phyloP scores from a whole-genome alignment of 1,140 invertebrate genomes.

The Wasmannia auropunctata region DNA sequence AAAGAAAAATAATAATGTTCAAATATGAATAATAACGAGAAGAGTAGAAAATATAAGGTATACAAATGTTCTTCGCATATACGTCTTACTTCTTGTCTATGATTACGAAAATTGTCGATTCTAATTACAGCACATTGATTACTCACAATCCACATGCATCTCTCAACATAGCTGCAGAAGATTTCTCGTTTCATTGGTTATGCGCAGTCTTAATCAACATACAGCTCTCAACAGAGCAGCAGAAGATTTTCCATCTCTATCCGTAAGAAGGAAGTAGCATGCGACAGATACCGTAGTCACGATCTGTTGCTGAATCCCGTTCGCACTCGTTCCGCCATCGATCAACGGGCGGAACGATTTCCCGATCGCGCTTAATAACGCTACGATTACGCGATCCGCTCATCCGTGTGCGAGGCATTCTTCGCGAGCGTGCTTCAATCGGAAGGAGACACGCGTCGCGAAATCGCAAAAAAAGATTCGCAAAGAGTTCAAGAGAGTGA shows the following conservation, averaged over 20 bases:
- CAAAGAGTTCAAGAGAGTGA: not conserved
- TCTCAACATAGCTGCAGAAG: not conserved
- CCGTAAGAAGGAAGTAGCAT: constrained; percentile 11
- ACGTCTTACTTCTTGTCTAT: not conserved
- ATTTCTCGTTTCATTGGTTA: not conserved
- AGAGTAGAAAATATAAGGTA: not conserved
- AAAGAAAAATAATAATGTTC: not conserved
- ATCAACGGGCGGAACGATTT: constrained; percentile 70
- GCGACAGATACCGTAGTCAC: constrained; percentile 25
- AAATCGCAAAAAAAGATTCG: not conserved
- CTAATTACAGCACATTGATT: not conserved
- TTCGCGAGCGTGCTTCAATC: not conserved
- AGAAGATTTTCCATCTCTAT: constrained; percentile 2
- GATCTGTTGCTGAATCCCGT: constrained; percentile 22
- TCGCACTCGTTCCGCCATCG: constrained; percentile 66
- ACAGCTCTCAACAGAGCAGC: not conserved
- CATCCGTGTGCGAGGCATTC: not conserved
- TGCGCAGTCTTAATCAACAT: not conserved
- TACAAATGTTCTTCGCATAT: not conserved
- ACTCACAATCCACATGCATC: not conserved
- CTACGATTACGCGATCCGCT: constrained; percentile 27
- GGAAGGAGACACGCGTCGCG: not conserved
- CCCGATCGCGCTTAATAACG: constrained; percentile 64
- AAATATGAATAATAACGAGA: not conserved
- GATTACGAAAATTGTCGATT: not conserved